phyloP scores from a whole-genome alignment of 2,797 vertebrate species.

The Heteromormyrus szaboi region DNA sequence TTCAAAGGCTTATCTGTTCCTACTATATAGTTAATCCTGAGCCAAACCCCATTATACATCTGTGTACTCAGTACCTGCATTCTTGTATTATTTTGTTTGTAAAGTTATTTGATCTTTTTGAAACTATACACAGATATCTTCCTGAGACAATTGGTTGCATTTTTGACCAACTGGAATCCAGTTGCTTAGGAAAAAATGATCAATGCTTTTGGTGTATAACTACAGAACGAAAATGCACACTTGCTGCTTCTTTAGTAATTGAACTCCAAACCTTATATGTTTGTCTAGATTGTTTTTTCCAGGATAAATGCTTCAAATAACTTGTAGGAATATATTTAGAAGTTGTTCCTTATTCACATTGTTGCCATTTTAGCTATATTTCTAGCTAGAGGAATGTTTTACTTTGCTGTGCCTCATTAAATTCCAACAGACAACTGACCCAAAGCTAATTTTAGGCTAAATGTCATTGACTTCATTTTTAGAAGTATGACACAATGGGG shows the following conservation, averaged over 20 bases:
- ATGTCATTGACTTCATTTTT: neutral
- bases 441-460: neutral
- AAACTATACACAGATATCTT: neutral
- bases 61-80: neutral
- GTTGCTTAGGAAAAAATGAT: neutral
- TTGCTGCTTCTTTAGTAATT: neutral
- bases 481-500: neutral
- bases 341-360: neutral
- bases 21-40: neutral
- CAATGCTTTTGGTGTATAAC: neutral
- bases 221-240: neutral
- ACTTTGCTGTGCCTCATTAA: neutral
- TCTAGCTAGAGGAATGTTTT: neutral
- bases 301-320: neutral
- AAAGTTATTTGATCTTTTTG: neutral
- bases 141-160: neutral
- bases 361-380: neutral
- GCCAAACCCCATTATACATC: neutral
- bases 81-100: neutral
- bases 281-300: neutral
- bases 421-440: neutral
- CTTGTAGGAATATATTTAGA: neutral
- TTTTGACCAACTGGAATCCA: neutral
- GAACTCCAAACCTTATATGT: neutral
- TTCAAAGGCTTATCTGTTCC: neutral